Evolutionary conservation across 2,113 vertebrate genomes (phyloP).

Genomic region (human (Homo sapiens)): DNA sequence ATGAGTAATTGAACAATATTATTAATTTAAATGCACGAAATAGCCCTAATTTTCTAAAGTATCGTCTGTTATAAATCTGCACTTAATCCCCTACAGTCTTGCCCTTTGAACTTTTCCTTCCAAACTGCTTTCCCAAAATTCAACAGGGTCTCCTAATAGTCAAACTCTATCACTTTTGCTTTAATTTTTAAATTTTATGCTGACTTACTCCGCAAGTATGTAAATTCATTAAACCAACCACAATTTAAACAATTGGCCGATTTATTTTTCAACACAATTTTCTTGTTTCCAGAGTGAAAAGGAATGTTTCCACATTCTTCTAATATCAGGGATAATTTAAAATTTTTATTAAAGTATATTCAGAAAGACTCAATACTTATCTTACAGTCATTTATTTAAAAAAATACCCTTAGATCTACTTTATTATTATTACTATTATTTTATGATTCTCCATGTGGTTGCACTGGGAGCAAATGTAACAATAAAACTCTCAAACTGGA

Average conservation of each 20-base stretch:
- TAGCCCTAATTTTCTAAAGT: background rate
- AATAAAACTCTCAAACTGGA: background rate
- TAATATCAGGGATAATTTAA: background rate
- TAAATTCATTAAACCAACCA: background rate
- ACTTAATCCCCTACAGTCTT: background rate
- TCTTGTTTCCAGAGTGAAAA: conserved; percentile 11
- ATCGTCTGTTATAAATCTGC: background rate
- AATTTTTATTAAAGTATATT: background rate
- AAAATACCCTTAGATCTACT: background rate
- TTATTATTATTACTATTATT: background rate
- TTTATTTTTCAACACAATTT: background rate
- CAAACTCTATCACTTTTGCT: background rate
- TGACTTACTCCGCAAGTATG: background rate
- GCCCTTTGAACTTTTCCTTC: background rate
- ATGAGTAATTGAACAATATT: background rate
- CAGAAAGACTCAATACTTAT: background rate
- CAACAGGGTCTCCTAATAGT: background rate
- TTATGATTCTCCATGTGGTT: background rate
- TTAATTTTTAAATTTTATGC: background rate
- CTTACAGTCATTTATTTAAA: background rate
- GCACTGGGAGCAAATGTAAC: background rate
- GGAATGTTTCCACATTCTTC: background rate
- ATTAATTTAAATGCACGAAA: conserved; percentile 18
- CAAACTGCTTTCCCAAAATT: background rate
- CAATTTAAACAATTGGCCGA: background rate